These are phyloP conservation scores for Rallus limicola DNA, from an alignment of 2,113 vertebrate genomes.

Conservation along the genomic window DNA sequence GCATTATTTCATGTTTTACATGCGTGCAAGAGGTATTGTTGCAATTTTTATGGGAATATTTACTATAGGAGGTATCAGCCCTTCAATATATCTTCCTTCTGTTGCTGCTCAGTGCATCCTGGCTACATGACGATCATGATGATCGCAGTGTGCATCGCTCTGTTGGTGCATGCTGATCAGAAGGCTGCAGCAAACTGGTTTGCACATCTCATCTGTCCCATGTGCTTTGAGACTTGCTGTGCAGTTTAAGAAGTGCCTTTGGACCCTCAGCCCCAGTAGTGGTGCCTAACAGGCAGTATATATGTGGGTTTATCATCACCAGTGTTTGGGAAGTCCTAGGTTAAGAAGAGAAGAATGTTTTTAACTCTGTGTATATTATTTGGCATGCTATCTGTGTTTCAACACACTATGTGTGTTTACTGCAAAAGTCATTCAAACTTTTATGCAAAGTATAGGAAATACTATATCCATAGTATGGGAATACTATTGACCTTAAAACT, in stretches of 20 bases:
- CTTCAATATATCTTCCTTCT: background rate
- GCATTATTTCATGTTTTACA: background rate
- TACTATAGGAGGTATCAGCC: background rate
- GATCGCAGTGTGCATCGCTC: too few relatives aligned
- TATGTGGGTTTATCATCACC: background rate
- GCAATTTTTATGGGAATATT: background rate
- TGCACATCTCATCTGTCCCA: background rate
- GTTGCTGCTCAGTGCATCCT: background rate
- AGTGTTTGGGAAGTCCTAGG: background rate
- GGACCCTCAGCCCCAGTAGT: background rate
- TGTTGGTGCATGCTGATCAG: accelerated
- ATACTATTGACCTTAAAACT: background rate
- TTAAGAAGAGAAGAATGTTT: background rate
- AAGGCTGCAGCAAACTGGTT: background rate
- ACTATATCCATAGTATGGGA: background rate
- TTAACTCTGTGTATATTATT: background rate
- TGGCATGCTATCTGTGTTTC: background rate
- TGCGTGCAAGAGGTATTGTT: background rate
- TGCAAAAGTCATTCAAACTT: background rate
- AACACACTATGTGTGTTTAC: background rate
- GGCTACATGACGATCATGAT: accelerated
- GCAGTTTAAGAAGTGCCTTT: background rate
- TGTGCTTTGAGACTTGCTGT: background rate
- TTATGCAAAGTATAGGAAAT: accelerated
- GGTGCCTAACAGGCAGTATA: background rate